phyloP scores from a whole-genome alignment of 2,888 invertebrate genomes.

The Brassicogethes aeneus region DNA sequence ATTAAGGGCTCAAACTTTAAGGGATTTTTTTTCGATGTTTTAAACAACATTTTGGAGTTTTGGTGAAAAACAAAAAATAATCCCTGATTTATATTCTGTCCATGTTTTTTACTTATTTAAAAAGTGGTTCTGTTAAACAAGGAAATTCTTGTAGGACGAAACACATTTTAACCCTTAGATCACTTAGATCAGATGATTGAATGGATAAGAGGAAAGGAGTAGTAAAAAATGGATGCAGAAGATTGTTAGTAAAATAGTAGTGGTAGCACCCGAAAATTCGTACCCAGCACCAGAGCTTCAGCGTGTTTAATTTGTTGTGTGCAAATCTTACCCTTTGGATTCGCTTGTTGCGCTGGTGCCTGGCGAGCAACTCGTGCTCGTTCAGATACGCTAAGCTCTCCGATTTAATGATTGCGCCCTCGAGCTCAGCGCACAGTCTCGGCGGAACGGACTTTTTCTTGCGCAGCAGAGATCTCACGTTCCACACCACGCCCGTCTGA shows the following conservation, averaged over 20 bases:
- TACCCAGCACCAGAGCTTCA: conserved; percentile 12
- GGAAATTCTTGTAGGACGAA: too few relatives aligned
- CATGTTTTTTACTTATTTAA: too few relatives aligned
- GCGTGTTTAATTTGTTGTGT: too few relatives aligned
- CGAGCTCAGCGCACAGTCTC: conserved; percentile 41
- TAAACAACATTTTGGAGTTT: too few relatives aligned
- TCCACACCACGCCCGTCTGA: conserved; percentile 24
- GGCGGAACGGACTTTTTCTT: conserved; percentile 34
- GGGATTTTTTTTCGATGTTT: too few relatives aligned
- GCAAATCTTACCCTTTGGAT: conserved; percentile 46
- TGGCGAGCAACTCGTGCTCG: conserved; percentile 43
- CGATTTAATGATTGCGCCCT: conserved; percentile 43
- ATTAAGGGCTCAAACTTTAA: too few relatives aligned
- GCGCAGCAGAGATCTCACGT: conserved; percentile 33
- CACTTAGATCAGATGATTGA: not conserved
- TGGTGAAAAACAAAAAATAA: too few relatives aligned
- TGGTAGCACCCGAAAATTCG: not conserved
- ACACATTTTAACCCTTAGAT: too few relatives aligned
- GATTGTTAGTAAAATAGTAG: not conserved
- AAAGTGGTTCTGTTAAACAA: too few relatives aligned
- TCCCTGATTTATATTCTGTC: too few relatives aligned
- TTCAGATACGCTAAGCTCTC: conserved; percentile 45
- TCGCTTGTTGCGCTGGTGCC: conserved; percentile 43
- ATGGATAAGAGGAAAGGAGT: not conserved
- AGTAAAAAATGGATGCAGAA: too few relatives aligned